A percentile compares a stretch with the other conserved stretches of the same genome.
Evolutionary conservation across 2,113 vertebrate genomes (phyloP).

Genomic region (Bubalus kerabau): DNA sequence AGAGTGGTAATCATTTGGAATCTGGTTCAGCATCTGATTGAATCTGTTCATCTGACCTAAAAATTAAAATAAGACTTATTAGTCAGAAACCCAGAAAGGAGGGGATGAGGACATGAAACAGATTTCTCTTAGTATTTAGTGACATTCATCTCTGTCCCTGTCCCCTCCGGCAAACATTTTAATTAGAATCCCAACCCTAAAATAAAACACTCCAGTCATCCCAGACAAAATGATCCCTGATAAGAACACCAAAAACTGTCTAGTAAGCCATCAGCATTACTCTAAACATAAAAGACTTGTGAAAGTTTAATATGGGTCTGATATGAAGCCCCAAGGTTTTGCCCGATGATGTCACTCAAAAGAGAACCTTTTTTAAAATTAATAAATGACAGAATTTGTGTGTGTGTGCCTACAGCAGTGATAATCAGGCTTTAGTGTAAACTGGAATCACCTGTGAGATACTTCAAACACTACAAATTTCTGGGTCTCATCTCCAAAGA

Average conservation of each 20-base stretch:
- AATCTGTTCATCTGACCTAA: constrained; percentile 95
- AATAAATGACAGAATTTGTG: neutral
- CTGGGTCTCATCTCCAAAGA: neutral
- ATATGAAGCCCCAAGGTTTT: neutral
- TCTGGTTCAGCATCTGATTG: constrained; percentile 94
- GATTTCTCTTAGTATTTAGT: neutral
- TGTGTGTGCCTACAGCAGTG: neutral
- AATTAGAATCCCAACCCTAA: neutral
- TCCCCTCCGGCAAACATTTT: neutral
- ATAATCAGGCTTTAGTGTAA: neutral
- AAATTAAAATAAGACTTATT: constrained; percentile 38
- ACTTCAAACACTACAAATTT: neutral
- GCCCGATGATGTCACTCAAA: neutral
- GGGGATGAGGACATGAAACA: neutral
- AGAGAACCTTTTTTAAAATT: neutral
- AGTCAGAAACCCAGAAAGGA: neutral
- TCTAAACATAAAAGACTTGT: neutral
- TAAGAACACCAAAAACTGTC: neutral
- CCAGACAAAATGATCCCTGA: neutral
- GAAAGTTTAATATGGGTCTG: neutral
- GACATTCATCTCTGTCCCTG: neutral
- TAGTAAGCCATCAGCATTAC: neutral
- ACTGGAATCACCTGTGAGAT: neutral
- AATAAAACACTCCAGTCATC: neutral
- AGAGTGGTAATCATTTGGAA: constrained; percentile 90